Base-by-base conservation (phyloP, 2,797 vertebrate species). In the Sardinella longiceps region DNA sequence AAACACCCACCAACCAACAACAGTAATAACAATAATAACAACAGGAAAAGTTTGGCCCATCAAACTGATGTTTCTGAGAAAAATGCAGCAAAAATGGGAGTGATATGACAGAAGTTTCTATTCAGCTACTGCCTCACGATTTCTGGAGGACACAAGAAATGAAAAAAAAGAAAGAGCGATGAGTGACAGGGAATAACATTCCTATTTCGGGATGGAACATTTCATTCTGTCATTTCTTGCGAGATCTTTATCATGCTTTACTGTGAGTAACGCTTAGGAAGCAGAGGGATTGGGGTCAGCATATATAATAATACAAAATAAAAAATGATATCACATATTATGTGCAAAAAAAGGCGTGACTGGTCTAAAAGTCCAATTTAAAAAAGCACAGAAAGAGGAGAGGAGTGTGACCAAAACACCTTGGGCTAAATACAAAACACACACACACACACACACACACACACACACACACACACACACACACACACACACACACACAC, bases 401-500 rank as follows among this genome's bases (percentile, higher is more conserved):
- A 77, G 70, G 18, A 39, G 70, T 39, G 37, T 43, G 70, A 77
- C 33, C 33, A 33, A 28, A 77, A 20, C 11, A 39, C 70, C 70
- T 77, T 37, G 28, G 20, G 70, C 30, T 20, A 28, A 37, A 37
- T 37, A 70, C 9, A 14, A 63, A 5, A 63, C 39, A 82, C 45
- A 63, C 56, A 30, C 30, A 53, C 51, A 53, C 51, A 53, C 51
- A 46, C 56, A 43, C 33, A n/a, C 53, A 66, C 14, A 56, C 50
- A 70, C 83, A 80, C 46, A 33, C 33, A 43, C 20, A 53, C 56
- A 77, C 37, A 33, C 46, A 77, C 28, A 33, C 63, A 23, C 3
- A 51, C 25, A 46, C 51, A 39, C 85, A 86, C 83, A 81, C 0
- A 86, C 30, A 56, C 25, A 50, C 9, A 28, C 25, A 9, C 25